Base-by-base conservation (phyloP, 1,140 invertebrate genomes). In the Bombus picipes region DNA sequence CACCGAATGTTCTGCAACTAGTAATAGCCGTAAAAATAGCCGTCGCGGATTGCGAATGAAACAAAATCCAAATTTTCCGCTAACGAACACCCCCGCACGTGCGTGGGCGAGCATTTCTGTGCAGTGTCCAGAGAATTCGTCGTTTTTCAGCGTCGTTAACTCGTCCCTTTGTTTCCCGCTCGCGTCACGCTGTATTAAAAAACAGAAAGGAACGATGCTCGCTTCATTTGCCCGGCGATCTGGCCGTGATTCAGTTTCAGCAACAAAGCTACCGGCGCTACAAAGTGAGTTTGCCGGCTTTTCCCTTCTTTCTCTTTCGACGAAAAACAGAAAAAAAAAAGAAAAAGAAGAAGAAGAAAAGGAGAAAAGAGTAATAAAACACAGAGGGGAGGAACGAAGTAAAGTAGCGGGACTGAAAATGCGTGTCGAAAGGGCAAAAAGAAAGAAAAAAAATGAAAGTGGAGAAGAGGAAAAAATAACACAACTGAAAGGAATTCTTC, bases 231-330 rank as follows among this genome's bases (percentile, higher is more conserved):
- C 32, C 34, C 47, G 43, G n/a, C 74, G 74, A 76, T 76, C 47
- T 76, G 32, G 43, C 74, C 47, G 18, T 76, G 74, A 76, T 76
- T 76, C 74, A 76, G 74, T 76, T 76, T 76, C 74, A 76, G 22
- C 74, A 59, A 59, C 73, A 76, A 76, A 76, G 74, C 74, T 76
- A 37, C 47, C 74, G 57, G 25, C 28, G 32, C 53, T 57, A 59
- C 74, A 76, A 76, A 76, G 74, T 76, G 74, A 76, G 47, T 76
- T 76, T 76, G 41, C 12, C 47, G 47, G 32, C 32, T 76, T 57
- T 76, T 73, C 28, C 41, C 39, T 68, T 32, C 68, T 13, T 41
- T 39, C 39, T 68, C 12, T 32, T 77, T n/a, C 25, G 28, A 8
- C 12, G 25, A 22, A 79, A 47, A 32, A 28, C 2, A 34, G 32